phyloP scores from a whole-genome alignment of 2,797 vertebrate species.

The Cryptoblepharus egeriae region DNA sequence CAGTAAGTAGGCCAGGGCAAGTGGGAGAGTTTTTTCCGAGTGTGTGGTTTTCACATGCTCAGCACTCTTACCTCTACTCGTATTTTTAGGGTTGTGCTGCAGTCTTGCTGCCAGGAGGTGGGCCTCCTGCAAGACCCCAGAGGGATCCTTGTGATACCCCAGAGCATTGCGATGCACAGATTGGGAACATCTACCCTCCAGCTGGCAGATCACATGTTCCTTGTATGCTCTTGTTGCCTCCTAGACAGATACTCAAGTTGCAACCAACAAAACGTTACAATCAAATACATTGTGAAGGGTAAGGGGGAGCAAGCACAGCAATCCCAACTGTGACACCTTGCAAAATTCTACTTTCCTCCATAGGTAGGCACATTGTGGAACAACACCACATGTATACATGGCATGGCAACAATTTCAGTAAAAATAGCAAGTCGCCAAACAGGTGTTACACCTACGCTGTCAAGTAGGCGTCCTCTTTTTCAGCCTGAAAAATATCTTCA shows the following conservation, averaged over 20 bases:
- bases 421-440: not conserved
- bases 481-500: no score
- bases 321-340: not conserved
- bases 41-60: no score
- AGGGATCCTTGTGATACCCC: no score
- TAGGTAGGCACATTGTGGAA: not conserved
- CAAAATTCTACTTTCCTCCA: not conserved
- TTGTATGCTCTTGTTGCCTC: not conserved
- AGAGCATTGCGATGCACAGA: no score
- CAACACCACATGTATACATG: not conserved
- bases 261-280: not conserved
- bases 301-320: not conserved
- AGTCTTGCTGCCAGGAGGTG: no score
- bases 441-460: not conserved
- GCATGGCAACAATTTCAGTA: not conserved
- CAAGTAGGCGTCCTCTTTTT: no score
- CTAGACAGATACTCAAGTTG: not conserved
- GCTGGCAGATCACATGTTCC: not conserved
- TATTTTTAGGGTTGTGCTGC: no score
- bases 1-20: no score
- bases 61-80: no score
- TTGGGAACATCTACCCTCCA: no score
- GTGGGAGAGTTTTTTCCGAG: no score
- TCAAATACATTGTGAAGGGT: not conserved
- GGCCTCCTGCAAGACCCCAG: no score